Base-by-base conservation (phyloP, 1,140 invertebrate species). In the Drosophila paulistorum region DNA sequence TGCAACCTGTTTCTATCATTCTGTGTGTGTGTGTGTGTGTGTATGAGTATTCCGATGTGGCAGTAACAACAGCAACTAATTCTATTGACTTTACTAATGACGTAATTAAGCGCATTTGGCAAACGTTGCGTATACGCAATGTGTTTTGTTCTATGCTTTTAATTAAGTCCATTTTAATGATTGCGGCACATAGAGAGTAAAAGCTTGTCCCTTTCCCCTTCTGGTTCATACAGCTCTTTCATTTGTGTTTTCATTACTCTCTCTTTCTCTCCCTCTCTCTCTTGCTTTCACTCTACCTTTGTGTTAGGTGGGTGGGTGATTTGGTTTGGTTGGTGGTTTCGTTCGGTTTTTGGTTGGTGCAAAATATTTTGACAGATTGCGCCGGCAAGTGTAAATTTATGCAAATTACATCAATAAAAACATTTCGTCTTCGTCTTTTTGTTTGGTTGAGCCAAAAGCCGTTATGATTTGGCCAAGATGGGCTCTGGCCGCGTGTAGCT, bases 31-130 rank as follows among this genome's bases (percentile, higher is more conserved):
- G 57, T 6, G 42, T 30, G 33, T 30, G 14, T 55, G 39, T 48
- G 51, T 23, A 23, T 23, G 10, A 20, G 11, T n/a, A 20, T 60
- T 11, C 39, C 55, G 17, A 30, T 64, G 30, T 39, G 11, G 42
- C 68, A 45, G 57, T 68, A 68, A 65, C 71, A 79, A 68, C 68
- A 57, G 23, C 71, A 79, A 89, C 84, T 89, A 83, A 89, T 83
- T 87, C 80, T 89, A 87, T 87, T 89, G 83, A 87, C 83, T 89
- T 80, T 87, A 80, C 83, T 89, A 87, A 89, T 89, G 83, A 87
- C 84, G 83, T 87, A 89, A 87, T 87, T 89, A 89, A 80, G 83
- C 80, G 83, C 77, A 87, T 89, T 86, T 86, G 84, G 60, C 59
- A 55, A 45, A 69, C 69, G 37, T 37, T 65, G 73, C 84, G 84